phyloP scores from a whole-genome alignment of 2,797 vertebrate species.

The Gambelia wislizenii region DNA sequence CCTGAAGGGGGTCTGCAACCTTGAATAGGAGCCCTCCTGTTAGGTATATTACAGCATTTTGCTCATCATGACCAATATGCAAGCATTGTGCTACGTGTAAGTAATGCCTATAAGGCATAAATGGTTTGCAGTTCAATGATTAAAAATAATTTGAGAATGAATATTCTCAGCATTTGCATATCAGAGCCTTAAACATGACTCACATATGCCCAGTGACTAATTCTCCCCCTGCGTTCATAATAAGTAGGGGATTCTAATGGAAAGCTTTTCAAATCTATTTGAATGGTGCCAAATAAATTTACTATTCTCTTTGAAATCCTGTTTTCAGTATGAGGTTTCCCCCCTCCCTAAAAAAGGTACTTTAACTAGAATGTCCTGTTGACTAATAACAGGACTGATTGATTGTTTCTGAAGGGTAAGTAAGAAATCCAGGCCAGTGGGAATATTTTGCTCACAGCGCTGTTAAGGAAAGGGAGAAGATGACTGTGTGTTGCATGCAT shows the following conservation, averaged over 20 bases:
- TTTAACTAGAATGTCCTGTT: not conserved
- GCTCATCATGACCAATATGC: not conserved
- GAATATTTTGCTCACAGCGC: constrained; percentile 43
- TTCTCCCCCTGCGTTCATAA: constrained; percentile 32
- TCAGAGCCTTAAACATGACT: constrained; percentile 62
- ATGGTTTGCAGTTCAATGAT: constrained; percentile 45
- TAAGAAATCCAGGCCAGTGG: not conserved
- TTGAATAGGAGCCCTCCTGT: not conserved
- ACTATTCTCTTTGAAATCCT: constrained; percentile 44
- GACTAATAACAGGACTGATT: constrained; percentile 45
- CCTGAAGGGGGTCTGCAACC: too few species aligned
- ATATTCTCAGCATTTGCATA: constrained; percentile 52
- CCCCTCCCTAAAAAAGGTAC: not conserved
- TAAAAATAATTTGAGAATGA: constrained; percentile 46
- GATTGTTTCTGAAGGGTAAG: not conserved
- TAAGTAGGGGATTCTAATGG: constrained; percentile 58
- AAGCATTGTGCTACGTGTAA: constrained; percentile 9
- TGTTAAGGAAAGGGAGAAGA: constrained; percentile 33
- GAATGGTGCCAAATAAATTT: constrained; percentile 37
- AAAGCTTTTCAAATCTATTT: constrained; percentile 51
- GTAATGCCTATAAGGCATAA: not conserved
- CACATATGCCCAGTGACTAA: constrained; percentile 50
- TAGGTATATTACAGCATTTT: not conserved
- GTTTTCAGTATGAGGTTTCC: constrained; percentile 32
- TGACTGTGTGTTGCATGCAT: constrained; percentile 14